These are phyloP conservation scores for Chrysomela aeneicollis DNA, from an alignment of 2,888 invertebrate species.

Conservation along the genomic window DNA sequence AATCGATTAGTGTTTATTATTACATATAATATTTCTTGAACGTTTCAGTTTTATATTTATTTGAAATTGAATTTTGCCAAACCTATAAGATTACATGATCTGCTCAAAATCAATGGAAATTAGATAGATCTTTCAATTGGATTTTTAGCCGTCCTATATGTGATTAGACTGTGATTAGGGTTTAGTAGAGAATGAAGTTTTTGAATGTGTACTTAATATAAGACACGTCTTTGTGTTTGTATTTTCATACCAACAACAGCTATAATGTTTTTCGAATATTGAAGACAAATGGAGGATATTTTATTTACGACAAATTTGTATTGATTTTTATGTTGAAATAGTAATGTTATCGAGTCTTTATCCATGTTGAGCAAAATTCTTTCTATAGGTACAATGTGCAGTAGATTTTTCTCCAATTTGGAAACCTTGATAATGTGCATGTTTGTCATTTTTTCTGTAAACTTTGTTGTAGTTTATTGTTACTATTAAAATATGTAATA, in stretches of 20 bases:
- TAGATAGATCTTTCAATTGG: not conserved
- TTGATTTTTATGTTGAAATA: too few species aligned
- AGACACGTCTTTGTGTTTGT: too few species aligned
- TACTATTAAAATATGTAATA: not conserved
- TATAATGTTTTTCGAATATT: too few species aligned
- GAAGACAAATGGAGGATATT: too few species aligned
- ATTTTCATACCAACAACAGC: too few species aligned
- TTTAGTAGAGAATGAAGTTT: not conserved
- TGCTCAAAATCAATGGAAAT: not conserved
- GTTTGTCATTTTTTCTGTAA: not conserved
- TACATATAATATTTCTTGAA: too few species aligned
- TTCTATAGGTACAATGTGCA: not conserved
- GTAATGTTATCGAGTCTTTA: too few species aligned
- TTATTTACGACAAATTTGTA: too few species aligned
- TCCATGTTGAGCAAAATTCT: not conserved
- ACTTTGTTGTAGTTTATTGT: not conserved
- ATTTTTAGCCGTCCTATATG: not conserved
- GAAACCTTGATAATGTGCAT: not conserved
- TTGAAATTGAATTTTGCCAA: not conserved
- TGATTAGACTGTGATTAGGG: constrained; percentile 5
- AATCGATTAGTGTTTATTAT: too few species aligned
- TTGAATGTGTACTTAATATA: not conserved
- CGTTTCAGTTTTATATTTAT: too few species aligned
- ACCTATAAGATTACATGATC: not conserved
- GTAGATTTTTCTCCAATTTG: not conserved